phyloP scores from a whole-genome alignment of 2,113 vertebrate genomes.

The Chionomys nivalis region DNA sequence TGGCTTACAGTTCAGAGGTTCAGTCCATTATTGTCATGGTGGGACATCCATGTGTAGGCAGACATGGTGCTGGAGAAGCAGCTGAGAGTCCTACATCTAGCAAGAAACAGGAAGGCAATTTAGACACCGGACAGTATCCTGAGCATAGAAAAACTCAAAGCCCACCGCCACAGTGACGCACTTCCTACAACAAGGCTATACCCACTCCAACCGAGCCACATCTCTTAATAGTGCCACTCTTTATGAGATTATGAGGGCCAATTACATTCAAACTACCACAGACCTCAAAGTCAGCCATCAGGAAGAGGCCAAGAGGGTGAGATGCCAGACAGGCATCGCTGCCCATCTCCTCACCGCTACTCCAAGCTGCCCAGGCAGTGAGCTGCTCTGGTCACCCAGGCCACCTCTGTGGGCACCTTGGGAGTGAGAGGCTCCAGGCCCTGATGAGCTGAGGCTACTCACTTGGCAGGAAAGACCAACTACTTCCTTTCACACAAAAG shows the following conservation, averaged over 20 bases:
- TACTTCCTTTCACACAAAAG: constrained; percentile 5
- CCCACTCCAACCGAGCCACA: neutral
- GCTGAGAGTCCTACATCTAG: neutral
- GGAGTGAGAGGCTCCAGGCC: accelerated
- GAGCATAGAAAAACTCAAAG: neutral
- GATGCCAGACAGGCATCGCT: neutral
- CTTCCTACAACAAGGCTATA: neutral
- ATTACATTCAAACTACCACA: neutral
- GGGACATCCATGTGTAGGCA: neutral
- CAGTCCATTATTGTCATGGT: neutral
- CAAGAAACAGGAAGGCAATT: neutral
- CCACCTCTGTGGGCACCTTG: neutral
- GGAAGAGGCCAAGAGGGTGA: neutral
- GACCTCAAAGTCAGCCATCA: neutral
- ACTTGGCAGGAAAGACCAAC: neutral
- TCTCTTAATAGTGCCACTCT: neutral
- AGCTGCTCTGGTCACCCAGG: no score
- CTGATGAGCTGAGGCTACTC: neutral
- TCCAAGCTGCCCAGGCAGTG: accelerated
- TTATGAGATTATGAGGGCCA: neutral
- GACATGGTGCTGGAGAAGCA: neutral
- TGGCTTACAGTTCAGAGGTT: neutral
- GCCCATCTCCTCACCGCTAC: neutral
- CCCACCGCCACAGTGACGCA: neutral
- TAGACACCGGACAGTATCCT: neutral